These are phyloP conservation scores for Sylvilagus bachmani DNA, from an alignment of 2,113 vertebrate genomes.

Conservation along the genomic window DNA sequence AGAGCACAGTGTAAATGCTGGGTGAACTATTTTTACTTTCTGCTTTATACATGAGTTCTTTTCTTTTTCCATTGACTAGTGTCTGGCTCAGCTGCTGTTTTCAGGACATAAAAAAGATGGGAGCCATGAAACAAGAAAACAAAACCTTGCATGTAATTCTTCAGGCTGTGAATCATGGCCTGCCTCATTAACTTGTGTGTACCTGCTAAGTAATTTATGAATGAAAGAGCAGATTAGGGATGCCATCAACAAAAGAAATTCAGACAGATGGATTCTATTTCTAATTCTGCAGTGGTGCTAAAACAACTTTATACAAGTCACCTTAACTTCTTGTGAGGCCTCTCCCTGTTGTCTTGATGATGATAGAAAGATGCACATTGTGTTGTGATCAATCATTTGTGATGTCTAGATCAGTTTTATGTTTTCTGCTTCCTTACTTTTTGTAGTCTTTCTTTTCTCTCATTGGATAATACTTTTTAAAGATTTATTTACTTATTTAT, in stretches of 20 bases:
- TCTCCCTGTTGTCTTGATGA: background rate
- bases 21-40: conserved; percentile 36
- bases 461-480: too few relatives aligned
- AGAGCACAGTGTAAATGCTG: background rate
- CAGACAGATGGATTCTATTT: background rate
- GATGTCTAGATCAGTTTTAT: too few relatives aligned
- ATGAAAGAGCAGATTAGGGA: background rate
- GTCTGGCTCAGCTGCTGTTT: conserved; percentile 4
- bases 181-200: background rate
- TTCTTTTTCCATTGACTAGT: conserved; percentile 30
- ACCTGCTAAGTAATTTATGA: background rate
- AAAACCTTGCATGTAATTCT: background rate
- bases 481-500: too few relatives aligned
- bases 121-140: background rate
- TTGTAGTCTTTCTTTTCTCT: background rate
- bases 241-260: background rate
- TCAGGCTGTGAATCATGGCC: background rate
- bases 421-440: too few relatives aligned
- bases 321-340: background rate
- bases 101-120: background rate
- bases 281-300: background rate
- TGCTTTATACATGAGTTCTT: conserved; percentile 31
- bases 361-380: background rate
- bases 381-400: too few relatives aligned
- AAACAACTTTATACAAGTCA: background rate